Evolutionary conservation across 2,113 vertebrate genomes (phyloP).

Genomic region (Heterochromis multidens): DNA sequence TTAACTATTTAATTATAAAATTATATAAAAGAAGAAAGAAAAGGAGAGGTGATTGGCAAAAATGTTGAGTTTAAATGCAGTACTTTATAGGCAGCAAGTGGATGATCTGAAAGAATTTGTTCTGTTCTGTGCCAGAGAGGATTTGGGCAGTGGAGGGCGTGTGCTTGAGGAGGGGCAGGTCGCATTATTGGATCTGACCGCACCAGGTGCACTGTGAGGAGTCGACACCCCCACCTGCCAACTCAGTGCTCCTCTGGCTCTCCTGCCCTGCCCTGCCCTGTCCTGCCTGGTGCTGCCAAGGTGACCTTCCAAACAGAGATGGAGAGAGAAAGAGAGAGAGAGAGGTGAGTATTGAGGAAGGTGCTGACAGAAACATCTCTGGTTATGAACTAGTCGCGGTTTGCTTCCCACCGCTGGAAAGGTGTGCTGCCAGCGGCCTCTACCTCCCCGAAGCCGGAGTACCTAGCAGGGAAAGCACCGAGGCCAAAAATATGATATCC

Average conservation of each 20-base stretch:
- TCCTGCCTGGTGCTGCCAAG: conserved; percentile 60
- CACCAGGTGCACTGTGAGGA: conserved; percentile 71
- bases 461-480: neutral
- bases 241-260: conserved; percentile 46
- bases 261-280: conserved; percentile 14
- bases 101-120: conserved; percentile 39
- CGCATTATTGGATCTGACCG: conserved; percentile 55
- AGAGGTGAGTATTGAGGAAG: conserved; percentile 2
- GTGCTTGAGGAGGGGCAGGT: conserved; percentile 5
- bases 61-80: conserved; percentile 45
- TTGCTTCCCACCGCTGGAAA: conserved; percentile 25
- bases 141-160: neutral
- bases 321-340: neutral
- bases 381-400: conserved; percentile 36
- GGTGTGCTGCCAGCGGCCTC: conserved; percentile 44
- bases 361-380: conserved; percentile 61
- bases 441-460: conserved; percentile 5
- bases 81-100: conserved; percentile 32
- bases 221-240: conserved; percentile 49
- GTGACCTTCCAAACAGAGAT: conserved; percentile 60
- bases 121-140: neutral
- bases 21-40: neutral
- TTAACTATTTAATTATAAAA: neutral
- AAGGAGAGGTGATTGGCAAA: neutral
- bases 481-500: conserved; percentile 17